These are phyloP conservation scores for Drosophila rufa DNA, from an alignment of 1,140 invertebrate genomes.

Conservation along the genomic window DNA sequence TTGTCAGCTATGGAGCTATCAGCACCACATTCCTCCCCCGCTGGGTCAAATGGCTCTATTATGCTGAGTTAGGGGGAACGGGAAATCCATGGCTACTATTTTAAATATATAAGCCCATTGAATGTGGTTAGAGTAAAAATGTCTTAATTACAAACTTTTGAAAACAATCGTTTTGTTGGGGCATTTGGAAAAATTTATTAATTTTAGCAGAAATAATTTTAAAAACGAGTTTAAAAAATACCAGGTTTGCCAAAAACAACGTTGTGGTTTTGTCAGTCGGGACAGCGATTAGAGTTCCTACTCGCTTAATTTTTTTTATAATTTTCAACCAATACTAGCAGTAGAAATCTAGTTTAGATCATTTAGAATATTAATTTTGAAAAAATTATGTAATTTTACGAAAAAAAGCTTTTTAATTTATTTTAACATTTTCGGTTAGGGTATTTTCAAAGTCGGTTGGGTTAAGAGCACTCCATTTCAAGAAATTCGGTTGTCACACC, in stretches of 20 bases:
- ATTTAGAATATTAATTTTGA: too few species aligned
- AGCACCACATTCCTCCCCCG: conserved; percentile 47
- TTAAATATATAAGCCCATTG: conserved; percentile 41
- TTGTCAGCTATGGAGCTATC: conserved; percentile 64
- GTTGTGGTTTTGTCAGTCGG: too few species aligned
- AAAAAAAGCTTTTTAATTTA: background rate
- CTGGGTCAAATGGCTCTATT: conserved; percentile 72
- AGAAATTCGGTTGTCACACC: conserved; percentile 56
- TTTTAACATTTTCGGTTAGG: background rate
- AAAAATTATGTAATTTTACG: too few species aligned
- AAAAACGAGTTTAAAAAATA: too few species aligned
- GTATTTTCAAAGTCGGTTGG: conserved; percentile 11
- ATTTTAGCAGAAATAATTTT: too few species aligned
- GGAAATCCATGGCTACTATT: conserved; percentile 60
- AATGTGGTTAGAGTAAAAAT: conserved; percentile 21
- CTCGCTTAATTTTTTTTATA: too few species aligned
- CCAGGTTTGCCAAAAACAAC: too few species aligned
- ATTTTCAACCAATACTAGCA: too few species aligned
- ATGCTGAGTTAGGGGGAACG: conserved; percentile 4
- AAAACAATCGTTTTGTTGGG: background rate
- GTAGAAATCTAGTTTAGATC: too few species aligned
- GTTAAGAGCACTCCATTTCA: conserved; percentile 2
- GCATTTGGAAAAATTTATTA: background rate
- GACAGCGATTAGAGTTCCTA: too few species aligned
- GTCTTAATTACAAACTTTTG: conserved; percentile 47